Conservation (phyloP, 2,113 vertebrate species). For the Piaya cayana region DNA sequence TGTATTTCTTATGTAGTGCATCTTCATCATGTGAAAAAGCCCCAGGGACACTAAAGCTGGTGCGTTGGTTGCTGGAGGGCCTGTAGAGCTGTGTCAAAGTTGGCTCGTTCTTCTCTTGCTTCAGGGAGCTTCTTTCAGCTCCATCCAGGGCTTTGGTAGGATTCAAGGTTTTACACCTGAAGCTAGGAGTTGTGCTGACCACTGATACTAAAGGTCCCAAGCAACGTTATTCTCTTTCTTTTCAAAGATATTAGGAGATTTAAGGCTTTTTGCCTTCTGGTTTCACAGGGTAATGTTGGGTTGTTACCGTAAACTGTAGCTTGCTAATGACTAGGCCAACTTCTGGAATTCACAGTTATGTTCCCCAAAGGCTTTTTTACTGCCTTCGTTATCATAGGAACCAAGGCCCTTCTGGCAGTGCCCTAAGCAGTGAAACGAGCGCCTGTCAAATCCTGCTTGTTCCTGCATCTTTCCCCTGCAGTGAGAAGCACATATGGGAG, state of each 20-base stretch:
- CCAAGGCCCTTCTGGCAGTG: neutral
- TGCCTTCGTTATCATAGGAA: slow-evolving; percentile 43
- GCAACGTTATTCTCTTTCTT: neutral
- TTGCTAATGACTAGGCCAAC: neutral
- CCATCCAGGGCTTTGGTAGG: neutral
- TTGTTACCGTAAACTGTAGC: neutral
- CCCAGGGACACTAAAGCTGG: neutral
- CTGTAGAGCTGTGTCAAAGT: neutral
- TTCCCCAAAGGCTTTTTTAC: neutral
- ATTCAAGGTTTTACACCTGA: neutral
- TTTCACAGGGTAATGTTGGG: neutral
- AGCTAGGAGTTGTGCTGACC: neutral
- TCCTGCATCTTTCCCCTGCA: neutral
- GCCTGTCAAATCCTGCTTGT: slow-evolving; percentile 28
- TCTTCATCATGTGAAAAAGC: neutral
- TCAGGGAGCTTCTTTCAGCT: neutral
- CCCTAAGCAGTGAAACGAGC: slow-evolving; percentile 5
- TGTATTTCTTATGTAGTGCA: neutral
- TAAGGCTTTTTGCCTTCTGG: neutral
- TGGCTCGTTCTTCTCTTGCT: neutral
- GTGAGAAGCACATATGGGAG: neutral
- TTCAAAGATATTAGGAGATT: neutral
- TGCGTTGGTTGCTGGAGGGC: neutral
- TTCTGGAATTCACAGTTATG: neutral
- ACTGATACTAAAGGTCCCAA: neutral